phyloP scores from a whole-genome alignment of 2,888 invertebrate genomes.

The Apotomis turbidana region DNA sequence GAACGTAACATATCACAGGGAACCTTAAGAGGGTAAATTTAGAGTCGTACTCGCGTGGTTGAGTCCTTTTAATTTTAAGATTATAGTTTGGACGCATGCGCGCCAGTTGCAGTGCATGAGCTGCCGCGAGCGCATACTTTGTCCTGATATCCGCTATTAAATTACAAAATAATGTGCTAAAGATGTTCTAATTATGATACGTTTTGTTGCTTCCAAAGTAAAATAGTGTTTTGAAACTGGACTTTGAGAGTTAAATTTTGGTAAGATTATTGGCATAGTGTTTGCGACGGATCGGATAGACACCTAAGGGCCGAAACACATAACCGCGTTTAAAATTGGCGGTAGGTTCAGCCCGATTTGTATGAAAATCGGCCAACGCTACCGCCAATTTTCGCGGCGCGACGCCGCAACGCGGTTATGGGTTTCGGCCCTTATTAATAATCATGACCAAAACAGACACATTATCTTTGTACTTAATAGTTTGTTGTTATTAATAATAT shows the following conservation, averaged over 20 bases:
- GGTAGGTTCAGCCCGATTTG: too few relatives aligned
- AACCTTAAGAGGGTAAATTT: not conserved
- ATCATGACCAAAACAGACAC: too few relatives aligned
- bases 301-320: too few relatives aligned
- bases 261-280: too few relatives aligned
- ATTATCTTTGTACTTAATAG: too few relatives aligned
- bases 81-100: constrained; percentile 62
- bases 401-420: too few relatives aligned
- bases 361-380: too few relatives aligned
- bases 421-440: too few relatives aligned
- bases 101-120: constrained; percentile 64
- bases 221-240: not conserved
- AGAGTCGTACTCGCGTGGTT: not conserved
- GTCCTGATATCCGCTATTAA: not conserved
- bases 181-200: not conserved
- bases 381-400: too few relatives aligned
- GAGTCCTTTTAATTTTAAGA: constrained; percentile 5
- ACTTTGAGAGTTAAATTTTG: not conserved
- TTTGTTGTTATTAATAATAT: too few relatives aligned
- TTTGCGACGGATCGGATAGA: too few relatives aligned
- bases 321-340: too few relatives aligned
- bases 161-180: not conserved
- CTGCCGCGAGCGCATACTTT: constrained; percentile 60
- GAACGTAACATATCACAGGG: constrained; percentile 6
- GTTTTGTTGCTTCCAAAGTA: not conserved